Base-by-base conservation (phyloP, 2,888 invertebrate species). In the Stenodema calcarata region DNA sequence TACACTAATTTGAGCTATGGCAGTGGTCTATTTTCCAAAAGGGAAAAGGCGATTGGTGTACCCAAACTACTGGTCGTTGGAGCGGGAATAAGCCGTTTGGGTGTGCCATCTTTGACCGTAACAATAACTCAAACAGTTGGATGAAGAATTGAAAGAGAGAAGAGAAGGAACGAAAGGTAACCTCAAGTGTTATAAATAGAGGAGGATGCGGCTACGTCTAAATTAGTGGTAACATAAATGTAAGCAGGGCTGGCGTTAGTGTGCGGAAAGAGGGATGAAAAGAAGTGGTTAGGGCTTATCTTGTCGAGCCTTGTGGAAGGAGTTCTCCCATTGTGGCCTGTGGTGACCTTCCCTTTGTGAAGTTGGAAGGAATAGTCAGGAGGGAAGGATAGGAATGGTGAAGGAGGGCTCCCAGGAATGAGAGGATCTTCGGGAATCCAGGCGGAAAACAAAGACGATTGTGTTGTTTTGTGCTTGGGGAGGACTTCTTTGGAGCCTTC, bases 391-490 rank as follows among this genome's bases (percentile, higher is more conserved):
- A 9, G 73, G 73, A 41, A 41, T 41, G 41, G 73, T 18, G 73
- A 41, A n/a, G 73, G 41, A n/a, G 73, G 4, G n/a, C n/a, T 16
- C 50, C 18, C 12, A 80, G 79, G 80, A 80, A 80, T 80, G 80
- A 54, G 80, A 54, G 47, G 80, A 50, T 50, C 80, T 80, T 23
- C 23, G 42, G 80, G 80, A 80, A 80, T 80, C 80, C 80, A 62
- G 80, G 4, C 80, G 47, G 80, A 80, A 78, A 80, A 80, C 80
- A 80, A 80, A 80, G 80, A 80, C 80, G 80, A 80, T 80, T 80
- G 80, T 80, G 80, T 28, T 35, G 50, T 54, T 80, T 54, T 54
- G 80, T 27, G 54, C 47, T 44, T 18, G 18, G 12, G 18, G 44
- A 30, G 18, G 18, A 16, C 3, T 30, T 73, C 73, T 73, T 73